A percentile compares a stretch with the other conserved stretches of the same genome.
phyloP scores from a whole-genome alignment of 2,113 vertebrate genomes.

The Tetraodon nigroviridis region DNA sequence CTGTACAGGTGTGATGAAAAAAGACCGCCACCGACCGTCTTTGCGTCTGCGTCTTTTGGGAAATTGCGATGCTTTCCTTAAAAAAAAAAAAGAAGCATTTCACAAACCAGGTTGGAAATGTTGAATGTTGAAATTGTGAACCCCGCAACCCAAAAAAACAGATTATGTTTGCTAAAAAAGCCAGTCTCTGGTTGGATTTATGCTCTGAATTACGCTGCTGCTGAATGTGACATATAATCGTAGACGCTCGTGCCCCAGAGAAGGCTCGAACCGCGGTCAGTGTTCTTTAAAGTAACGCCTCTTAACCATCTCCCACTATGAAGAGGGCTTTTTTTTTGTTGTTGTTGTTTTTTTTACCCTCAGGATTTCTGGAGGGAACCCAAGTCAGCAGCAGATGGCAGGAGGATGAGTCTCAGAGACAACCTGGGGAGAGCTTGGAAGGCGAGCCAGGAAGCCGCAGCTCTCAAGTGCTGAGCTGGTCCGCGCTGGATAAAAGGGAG shows the following conservation, averaged over 20 bases:
- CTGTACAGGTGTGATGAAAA: neutral
- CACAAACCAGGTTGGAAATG: neutral
- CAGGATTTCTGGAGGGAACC: slow-evolving; percentile 66
- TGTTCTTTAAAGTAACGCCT: slow-evolving; percentile 46
- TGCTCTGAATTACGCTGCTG: too few species aligned
- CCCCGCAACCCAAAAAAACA: too few species aligned
- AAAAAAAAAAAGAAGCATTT: slow-evolving; percentile 4
- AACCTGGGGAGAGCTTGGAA: slow-evolving; percentile 68
- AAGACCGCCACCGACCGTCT: neutral
- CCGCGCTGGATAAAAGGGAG: slow-evolving; percentile 60
- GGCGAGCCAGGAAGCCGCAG: slow-evolving; percentile 63
- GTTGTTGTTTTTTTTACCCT: slow-evolving; percentile 16
- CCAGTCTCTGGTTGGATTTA: too few species aligned
- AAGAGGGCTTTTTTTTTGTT: slow-evolving; percentile 1
- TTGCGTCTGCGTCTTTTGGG: neutral
- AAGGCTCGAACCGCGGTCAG: slow-evolving; percentile 19
- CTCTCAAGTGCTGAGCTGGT: slow-evolving; percentile 64
- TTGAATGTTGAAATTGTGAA: too few species aligned
- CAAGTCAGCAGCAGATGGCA: slow-evolving; percentile 75
- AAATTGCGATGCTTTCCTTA: neutral
- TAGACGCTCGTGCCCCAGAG: slow-evolving; percentile 4
- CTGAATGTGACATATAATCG: slow-evolving; percentile 2
- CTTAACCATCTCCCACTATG: slow-evolving; percentile 34
- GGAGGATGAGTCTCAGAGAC: slow-evolving; percentile 65
- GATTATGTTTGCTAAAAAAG: neutral